These are phyloP conservation scores for Pseudoatta argentina DNA, from an alignment of 1,140 invertebrate genomes.

Conservation along the genomic window DNA sequence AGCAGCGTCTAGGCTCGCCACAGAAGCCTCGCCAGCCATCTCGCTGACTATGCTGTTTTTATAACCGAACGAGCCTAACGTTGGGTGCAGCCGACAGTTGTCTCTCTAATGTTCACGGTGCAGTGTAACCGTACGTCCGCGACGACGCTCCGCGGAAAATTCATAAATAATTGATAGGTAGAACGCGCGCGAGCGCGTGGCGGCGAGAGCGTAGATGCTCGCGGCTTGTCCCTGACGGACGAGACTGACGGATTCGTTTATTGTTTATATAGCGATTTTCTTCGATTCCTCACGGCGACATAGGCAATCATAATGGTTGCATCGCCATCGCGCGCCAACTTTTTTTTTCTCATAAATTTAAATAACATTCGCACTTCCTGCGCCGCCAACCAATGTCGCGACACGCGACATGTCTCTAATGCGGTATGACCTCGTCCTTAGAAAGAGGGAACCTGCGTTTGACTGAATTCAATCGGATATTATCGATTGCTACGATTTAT, in stretches of 20 bases:
- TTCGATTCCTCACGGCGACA: constrained; percentile 60
- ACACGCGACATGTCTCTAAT: not conserved
- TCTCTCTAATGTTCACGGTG: constrained; percentile 42
- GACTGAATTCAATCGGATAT: constrained; percentile 64
- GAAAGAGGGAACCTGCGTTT: constrained; percentile 65
- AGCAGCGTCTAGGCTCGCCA: too few species aligned
- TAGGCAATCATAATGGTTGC: constrained; percentile 65
- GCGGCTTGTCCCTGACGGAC: constrained; percentile 21
- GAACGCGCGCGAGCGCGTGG: not conserved
- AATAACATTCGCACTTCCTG: constrained; percentile 76
- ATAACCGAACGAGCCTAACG: constrained; percentile 53
- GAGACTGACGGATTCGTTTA: constrained; percentile 68
- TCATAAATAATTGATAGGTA: constrained; percentile 74
- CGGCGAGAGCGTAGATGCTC: constrained; percentile 17
- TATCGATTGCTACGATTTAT: constrained; percentile 30
- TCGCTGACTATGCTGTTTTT: constrained; percentile 49
- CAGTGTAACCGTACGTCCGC: not conserved
- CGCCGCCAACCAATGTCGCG: constrained; percentile 46
- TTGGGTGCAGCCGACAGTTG: not conserved
- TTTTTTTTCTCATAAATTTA: constrained; percentile 75
- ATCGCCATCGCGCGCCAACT: constrained; percentile 36
- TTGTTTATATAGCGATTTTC: constrained; percentile 72
- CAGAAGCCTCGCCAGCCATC: constrained; percentile 3
- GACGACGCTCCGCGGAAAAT: constrained; percentile 65
- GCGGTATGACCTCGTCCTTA: constrained; percentile 73